Conservation (phyloP, 2,888 invertebrate genomes). For the Lagria hirta region DNA sequence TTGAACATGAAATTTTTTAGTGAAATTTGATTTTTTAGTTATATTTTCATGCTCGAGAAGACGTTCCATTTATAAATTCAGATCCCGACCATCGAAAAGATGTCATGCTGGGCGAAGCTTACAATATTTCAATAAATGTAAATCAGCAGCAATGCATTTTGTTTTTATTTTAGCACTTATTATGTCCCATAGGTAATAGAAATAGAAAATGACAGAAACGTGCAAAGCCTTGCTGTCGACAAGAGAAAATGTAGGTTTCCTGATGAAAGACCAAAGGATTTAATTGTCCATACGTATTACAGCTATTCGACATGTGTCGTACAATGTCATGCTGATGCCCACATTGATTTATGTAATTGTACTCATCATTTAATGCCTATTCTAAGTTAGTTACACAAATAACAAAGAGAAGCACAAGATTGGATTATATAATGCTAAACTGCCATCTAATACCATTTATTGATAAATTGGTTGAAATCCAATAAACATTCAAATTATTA, state of each 20-base stretch:
- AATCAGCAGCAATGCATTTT: conserved; percentile 23
- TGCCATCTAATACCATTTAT: too few species aligned
- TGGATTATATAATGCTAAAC: too few species aligned
- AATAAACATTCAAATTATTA: too few species aligned
- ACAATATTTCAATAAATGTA: conserved; percentile 49
- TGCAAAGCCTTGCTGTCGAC: conserved; percentile 54
- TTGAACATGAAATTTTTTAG: background rate
- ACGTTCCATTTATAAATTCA: conserved; percentile 60
- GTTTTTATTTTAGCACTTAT: conserved; percentile 10
- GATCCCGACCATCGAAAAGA: conserved; percentile 54
- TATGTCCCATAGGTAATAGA: conserved; percentile 58
- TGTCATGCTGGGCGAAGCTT: conserved; percentile 48
- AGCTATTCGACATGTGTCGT: conserved; percentile 63
- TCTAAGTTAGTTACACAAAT: conserved; percentile 59
- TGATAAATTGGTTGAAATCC: too few species aligned
- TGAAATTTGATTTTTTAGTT: conserved; percentile 53
- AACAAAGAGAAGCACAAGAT: too few species aligned
- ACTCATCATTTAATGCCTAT: conserved; percentile 64
- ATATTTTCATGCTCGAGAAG: conserved; percentile 62
- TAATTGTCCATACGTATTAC: conserved; percentile 57
- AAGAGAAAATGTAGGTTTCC: conserved; percentile 61
- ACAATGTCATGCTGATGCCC: conserved; percentile 60
- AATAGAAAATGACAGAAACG: conserved; percentile 62
- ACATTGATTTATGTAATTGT: conserved; percentile 61
- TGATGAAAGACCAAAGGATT: conserved; percentile 55